Evolutionary conservation across 2,797 vertebrate genomes (phyloP), one percentile per base, ranked within the genome.

Genomic region (Pseudochaenichthys georgianus): DNA sequence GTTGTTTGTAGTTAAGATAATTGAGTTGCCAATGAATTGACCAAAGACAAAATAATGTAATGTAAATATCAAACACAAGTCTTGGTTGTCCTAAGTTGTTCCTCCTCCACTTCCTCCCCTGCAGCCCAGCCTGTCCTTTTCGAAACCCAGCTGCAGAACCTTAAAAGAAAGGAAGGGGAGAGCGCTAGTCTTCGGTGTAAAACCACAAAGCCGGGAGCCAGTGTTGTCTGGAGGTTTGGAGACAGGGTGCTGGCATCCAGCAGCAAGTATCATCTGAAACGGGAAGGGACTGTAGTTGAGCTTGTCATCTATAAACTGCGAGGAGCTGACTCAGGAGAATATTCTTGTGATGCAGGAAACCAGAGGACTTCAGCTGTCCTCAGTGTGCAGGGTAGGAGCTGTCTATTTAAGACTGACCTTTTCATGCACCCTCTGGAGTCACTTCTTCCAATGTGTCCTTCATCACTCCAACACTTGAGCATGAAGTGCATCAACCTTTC

Each of bases 191-290:
- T 99, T 67, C 54, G 69, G 68, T 98, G 98, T 3, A 95, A 97
- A 84, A 83, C 96, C 57, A 95, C 95, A 3, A 88, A 95, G 61
- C 88, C 89, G 0, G 95, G 95, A 15, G 90, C 94, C 55, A 45
- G 68, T 0, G 96, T 99, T 72, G 93, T 95, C 52, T 99, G 98
- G 98, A 94, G 90, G 81, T 95, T 93, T 70, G 95, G 94, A 8
- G 92, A 95, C 1, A 82, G 17, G 21, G 74, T 93, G 10, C 94
- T 99, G 47, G 89, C 72, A 1, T 45, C 90, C 2, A 94, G 95
- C 78, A 92, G 94, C 93, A 99, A 97, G 78, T 96, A 96, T 0
- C 96, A 97, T 55, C 94, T 98, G 75, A 94, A 91, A 80, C 92
- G 94, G 80, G 94, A 97, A 0, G 97, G 96, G 9, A 54, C 88